Base-by-base conservation (phyloP, 2,797 vertebrate genomes). In the Gymnocypris eckloni region DNA sequence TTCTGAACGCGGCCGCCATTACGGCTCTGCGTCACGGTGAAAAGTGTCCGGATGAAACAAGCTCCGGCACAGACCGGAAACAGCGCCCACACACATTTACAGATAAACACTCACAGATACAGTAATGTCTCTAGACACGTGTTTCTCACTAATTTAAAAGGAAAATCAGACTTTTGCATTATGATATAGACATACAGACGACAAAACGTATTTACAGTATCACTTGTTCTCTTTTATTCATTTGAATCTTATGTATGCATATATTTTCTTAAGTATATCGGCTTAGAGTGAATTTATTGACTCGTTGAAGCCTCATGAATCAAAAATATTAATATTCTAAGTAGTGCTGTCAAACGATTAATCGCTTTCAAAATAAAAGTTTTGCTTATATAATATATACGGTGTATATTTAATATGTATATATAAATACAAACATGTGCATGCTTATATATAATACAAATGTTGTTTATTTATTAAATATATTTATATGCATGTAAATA, bases 1-100 rank as follows among this genome's bases (percentile, higher is more conserved):
- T 73, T 86, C 93, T 88, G 15, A 85, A 4, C 81, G 94, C 78
- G 25, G 87, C 67, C 1, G 91, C 94, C 96, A 96, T 96, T 77
- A 39, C 82, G 71, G 89, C 86, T 85, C 33, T 81, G 80, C 5
- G 50, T 71, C 80, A 59, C 73, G 1, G 3, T 56, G 5, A 59
- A 48, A 77, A 52, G 25, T 5, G 50, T 73, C 56, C 82, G 85
- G 75, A 16, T 20, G 73, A 69, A 89, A 82, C 72, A 81, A 56
- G 13, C 61, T 28, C 41, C 12, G 4, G 7, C 2, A 0, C 25
- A 20, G 13, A 33, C 45, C 18, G 28, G 28, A 20, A 75, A 8
- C 41, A 6, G 12, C 22, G 10, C 33, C 33, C 16, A 20, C 28
- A 48, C 45, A 48, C 45, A 48, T n/a, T 4, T 10, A 5, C 45